Conservation (phyloP, 2,113 vertebrate genomes). For the Panthera tigris region DNA sequence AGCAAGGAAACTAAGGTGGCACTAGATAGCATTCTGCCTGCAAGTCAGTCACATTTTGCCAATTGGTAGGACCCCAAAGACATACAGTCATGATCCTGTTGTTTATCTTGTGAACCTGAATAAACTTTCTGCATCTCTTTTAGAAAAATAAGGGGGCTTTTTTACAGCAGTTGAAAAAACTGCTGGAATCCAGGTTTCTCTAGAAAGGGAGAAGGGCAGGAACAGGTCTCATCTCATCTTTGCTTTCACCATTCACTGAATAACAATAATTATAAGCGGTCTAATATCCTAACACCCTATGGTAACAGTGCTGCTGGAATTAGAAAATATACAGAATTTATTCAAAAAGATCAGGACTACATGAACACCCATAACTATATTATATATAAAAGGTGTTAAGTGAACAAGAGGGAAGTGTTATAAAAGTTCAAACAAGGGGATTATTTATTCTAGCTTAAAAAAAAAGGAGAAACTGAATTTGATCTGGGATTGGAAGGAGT, state of each 20-base stretch:
- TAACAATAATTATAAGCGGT: not conserved
- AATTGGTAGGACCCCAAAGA: not conserved
- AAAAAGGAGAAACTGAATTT: not conserved
- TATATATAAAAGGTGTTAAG: not conserved
- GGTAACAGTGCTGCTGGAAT: not conserved
- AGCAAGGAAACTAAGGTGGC: not conserved
- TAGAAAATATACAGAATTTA: not conserved
- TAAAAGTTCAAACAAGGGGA: not conserved
- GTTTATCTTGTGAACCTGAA: not conserved
- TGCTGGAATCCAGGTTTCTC: not conserved
- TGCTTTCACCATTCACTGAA: not conserved
- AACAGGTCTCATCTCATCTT: not conserved
- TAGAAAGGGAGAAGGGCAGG: not conserved
- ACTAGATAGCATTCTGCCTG: not conserved
- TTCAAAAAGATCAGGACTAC: not conserved
- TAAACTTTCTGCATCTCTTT: not conserved
- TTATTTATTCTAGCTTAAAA: not conserved
- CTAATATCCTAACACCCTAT: not conserved
- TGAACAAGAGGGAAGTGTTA: not conserved
- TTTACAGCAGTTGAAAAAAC: not conserved
- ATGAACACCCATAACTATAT: not conserved
- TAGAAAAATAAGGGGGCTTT: not conserved
- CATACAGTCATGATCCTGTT: not conserved
- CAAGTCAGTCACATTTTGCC: not conserved
- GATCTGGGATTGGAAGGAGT: not conserved